These are phyloP conservation scores for Rhizomys pruinosus DNA, from an alignment of 2,113 vertebrate genomes.

Conservation along the genomic window DNA sequence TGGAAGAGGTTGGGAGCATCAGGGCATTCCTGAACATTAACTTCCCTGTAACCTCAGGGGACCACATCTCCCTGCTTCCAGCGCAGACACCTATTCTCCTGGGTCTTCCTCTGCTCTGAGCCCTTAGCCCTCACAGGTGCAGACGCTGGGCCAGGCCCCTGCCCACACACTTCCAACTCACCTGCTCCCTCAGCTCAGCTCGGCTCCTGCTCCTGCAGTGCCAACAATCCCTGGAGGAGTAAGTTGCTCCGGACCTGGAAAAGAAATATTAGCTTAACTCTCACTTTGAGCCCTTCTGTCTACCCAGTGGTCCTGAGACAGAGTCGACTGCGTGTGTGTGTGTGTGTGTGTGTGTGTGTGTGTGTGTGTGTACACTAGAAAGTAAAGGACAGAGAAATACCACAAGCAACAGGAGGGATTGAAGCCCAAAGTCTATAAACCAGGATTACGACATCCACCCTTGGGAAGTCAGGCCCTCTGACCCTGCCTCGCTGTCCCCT, in stretches of 20 bases:
- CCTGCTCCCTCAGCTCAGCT: conserved; percentile 44
- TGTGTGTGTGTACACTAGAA: not conserved
- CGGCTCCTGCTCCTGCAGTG: not conserved
- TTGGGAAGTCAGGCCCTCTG: conserved; percentile 37
- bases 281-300: not conserved
- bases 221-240: not conserved
- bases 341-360: too few relatives aligned
- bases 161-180: not conserved
- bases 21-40: not conserved
- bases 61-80: not conserved
- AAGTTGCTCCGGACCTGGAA: not conserved
- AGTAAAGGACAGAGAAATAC: conserved; percentile 8
- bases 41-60: not conserved
- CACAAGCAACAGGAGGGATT: conserved; percentile 56
- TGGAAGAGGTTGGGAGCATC: not conserved
- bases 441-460: conserved; percentile 65
- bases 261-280: conserved; percentile 6
- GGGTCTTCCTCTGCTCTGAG: not conserved
- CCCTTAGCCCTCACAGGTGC: not conserved
- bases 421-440: conserved; percentile 66
- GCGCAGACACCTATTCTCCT: not conserved
- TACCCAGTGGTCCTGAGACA: conserved; percentile 32
- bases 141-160: accelerated
- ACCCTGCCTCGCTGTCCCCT: not conserved
- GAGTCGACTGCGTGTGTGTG: too few relatives aligned